Conservation (phyloP, 2,113 vertebrate species). For the Muscicapa adusta region DNA sequence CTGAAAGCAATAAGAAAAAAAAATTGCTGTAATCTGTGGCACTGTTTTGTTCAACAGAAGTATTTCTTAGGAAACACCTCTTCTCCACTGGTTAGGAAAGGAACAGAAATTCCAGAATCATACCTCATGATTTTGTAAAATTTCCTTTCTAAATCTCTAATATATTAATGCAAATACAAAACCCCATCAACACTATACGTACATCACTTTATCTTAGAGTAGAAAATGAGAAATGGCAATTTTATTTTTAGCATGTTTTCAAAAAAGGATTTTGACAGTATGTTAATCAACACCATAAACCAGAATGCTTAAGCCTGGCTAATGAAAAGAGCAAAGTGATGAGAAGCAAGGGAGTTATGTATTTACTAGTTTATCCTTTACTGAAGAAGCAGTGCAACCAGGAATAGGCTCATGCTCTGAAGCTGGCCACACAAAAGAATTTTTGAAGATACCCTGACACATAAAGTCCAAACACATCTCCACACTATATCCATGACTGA, state of each 20-base stretch:
- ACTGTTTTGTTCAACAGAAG: background rate
- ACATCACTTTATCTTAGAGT: background rate
- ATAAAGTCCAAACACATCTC: slow-evolving; percentile 85
- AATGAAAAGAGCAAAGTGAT: background rate
- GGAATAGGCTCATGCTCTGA: slow-evolving; percentile 61
- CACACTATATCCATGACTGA: slow-evolving; percentile 82
- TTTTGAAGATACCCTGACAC: slow-evolving; percentile 75
- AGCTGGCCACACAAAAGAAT: slow-evolving; percentile 69
- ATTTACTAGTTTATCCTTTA: slow-evolving; percentile 75
- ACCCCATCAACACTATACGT: background rate
- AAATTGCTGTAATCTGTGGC: background rate
- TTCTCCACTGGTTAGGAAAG: background rate
- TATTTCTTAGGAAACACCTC: background rate
- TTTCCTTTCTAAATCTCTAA: background rate
- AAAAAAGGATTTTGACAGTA: background rate
- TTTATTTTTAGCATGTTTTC: background rate
- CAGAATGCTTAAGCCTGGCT: background rate
- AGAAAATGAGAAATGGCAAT: background rate
- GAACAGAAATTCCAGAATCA: background rate
- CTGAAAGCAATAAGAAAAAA: background rate
- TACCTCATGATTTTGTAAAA: background rate
- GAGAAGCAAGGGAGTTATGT: background rate
- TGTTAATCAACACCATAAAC: background rate
- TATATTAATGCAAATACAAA: background rate
- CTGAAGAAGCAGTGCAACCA: slow-evolving; percentile 67